A percentile compares a stretch with the other conserved stretches of the same genome.
These are phyloP conservation scores for Tanypteryx hageni DNA, from an alignment of 2,888 invertebrate genomes.

Conservation along the genomic window DNA sequence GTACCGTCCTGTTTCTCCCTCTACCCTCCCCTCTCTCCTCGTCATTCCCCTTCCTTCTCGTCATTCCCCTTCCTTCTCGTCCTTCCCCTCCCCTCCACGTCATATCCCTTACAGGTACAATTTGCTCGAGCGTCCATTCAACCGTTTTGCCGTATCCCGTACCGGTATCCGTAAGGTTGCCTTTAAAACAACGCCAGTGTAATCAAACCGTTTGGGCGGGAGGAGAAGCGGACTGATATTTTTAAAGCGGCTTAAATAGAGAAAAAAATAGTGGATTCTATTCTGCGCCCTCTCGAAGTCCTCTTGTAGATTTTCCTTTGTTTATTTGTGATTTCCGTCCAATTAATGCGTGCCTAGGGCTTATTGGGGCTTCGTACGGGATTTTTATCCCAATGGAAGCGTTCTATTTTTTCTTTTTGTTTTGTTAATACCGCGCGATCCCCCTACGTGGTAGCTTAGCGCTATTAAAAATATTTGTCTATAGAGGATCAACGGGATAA, in stretches of 20 bases:
- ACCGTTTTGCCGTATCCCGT: background rate
- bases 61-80: background rate
- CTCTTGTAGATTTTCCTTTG: background rate
- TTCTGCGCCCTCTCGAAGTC: background rate
- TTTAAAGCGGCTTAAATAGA: background rate
- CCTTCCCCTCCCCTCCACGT: background rate
- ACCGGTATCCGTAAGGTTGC: slow-evolving; percentile 13
- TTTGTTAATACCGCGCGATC: slow-evolving; percentile 7
- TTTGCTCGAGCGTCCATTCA: background rate
- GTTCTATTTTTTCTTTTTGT: background rate
- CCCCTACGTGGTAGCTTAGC: background rate
- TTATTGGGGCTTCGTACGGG: background rate
- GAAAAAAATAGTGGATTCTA: background rate
- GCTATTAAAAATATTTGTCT: background rate
- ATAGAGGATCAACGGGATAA: slow-evolving; percentile 20
- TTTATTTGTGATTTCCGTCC: slow-evolving; percentile 40
- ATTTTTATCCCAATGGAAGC: background rate
- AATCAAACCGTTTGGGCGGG: slow-evolving; percentile 9
- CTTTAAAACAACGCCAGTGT: background rate
- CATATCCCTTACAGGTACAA: slow-evolving; percentile 32
- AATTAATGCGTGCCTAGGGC: slow-evolving; percentile 41
- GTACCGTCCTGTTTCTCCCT: background rate
- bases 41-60: background rate
- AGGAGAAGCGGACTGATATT: background rate
- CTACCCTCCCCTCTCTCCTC: background rate